Evolutionary conservation across 2,888 invertebrate species (phyloP).

Genomic region (Leptopilina syphax): DNA sequence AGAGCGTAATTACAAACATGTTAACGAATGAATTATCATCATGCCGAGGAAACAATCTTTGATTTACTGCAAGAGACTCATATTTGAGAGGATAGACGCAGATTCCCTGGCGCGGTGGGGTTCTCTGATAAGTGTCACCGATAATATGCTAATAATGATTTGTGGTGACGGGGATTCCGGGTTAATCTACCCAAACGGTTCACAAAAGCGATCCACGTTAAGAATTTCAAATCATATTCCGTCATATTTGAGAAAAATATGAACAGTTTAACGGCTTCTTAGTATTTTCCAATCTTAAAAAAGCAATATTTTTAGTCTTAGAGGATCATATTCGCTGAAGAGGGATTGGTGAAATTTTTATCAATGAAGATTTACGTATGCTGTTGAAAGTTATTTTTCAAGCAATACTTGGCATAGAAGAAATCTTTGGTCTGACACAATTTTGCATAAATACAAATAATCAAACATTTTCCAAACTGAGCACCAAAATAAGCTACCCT

Average conservation of each 20-base stretch:
- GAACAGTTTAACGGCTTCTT: background rate
- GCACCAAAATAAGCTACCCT: too few relatives aligned
- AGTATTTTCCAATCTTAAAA: too few relatives aligned
- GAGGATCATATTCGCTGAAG: too few relatives aligned
- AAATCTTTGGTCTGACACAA: too few relatives aligned
- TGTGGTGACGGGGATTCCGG: constrained; percentile 65
- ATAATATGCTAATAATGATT: constrained; percentile 75
- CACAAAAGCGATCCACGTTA: constrained; percentile 53
- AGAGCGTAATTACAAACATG: constrained; percentile 69
- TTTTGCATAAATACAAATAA: too few relatives aligned
- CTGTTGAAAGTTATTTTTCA: background rate
- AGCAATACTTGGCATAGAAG: too few relatives aligned
- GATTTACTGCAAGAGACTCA: constrained; percentile 65
- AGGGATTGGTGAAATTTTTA: too few relatives aligned
- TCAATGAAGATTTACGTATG: too few relatives aligned
- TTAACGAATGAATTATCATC: constrained; percentile 72
- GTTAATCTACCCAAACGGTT: constrained; percentile 63
- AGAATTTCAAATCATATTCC: constrained; percentile 49
- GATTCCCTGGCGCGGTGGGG: constrained; percentile 55
- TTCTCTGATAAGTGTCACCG: constrained; percentile 68
- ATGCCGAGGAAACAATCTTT: constrained; percentile 64
- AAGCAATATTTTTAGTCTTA: too few relatives aligned
- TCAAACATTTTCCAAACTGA: too few relatives aligned
- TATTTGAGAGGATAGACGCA: constrained; percentile 61
- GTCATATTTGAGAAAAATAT: constrained; percentile 40